Base-by-base conservation (phyloP, 2,113 vertebrate species). In the Aegithalos caudatus region DNA sequence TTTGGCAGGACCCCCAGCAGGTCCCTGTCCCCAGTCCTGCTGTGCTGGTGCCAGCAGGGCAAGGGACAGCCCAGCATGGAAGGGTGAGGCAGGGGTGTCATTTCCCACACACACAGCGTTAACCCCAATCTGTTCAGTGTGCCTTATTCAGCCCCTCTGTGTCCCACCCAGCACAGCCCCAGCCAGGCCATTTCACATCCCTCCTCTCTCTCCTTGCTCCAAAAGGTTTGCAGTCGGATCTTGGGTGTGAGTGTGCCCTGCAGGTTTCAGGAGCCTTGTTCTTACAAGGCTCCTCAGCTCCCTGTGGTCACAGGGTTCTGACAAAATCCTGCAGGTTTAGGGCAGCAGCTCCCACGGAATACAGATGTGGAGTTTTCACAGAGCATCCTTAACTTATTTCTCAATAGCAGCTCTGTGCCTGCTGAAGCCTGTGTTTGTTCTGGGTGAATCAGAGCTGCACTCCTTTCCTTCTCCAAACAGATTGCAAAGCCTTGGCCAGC, bases 131-230 rank as follows among this genome's bases (percentile, higher is more conserved):
- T 78, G 88, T 94, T 93, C 4, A 29, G 66, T 94, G 96, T 97
- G 96, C 95, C 96, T 97, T 97, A 97, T 56, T 95, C 93, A 86
- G 83, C 76, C 85, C 79, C 31, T 73, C 42, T 5, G 2, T 50
- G 61, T 47, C 57, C 54, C 69, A 14, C 60, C 64, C 84, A 37
- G 51, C 3, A 5, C 85, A 58, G 85, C 60, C 70, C 82, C 89
- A 14, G 67, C 56, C 28, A 9, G 48, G 28, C 61, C 37, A 4
- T 45, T 45, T n/a, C 81, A 21, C 62, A 1, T 21, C 71, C 24
- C 38, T 80, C 27, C 28, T 44, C 37, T 38, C 50, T 79, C 60
- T 64, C 62, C 84, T 44, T 47, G 62, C 8, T 11, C 56, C 11
- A 1, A 0, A 0, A 23, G 69, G 62, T 73, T 94, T 60, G 8